phyloP scores from a whole-genome alignment of 2,113 vertebrate genomes.

The Jaculus jaculus region DNA sequence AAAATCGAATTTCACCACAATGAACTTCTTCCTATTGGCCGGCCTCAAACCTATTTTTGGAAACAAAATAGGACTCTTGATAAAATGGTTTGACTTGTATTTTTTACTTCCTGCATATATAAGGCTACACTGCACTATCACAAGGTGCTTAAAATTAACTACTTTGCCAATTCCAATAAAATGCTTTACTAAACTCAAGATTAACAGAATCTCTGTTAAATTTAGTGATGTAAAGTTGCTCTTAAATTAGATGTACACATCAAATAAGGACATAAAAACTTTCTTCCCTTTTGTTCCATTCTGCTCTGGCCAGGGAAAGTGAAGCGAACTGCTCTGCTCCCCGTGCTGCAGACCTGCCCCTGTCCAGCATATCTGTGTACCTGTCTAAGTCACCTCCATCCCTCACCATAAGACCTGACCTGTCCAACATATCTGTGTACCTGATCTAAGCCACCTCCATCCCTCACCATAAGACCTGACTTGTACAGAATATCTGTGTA shows the following conservation, averaged over 20 bases:
- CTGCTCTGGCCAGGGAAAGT: not conserved
- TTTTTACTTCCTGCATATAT: not conserved
- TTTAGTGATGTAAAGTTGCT: slow-evolving; percentile 19
- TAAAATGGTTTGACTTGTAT: not conserved
- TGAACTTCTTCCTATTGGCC: not conserved
- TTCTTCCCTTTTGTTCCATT: not conserved
- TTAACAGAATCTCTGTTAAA: slow-evolving; percentile 51
- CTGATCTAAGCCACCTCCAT: rapidly evolving
- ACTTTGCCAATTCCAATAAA: slow-evolving; percentile 62
- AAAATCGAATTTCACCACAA: not conserved
- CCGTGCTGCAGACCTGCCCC: not conserved
- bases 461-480: not conserved
- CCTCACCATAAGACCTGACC: not conserved
- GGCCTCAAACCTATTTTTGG: slow-evolving; percentile 29
- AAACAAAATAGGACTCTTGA: slow-evolving; percentile 48
- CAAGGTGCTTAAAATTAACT: slow-evolving; percentile 60
- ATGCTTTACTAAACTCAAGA: slow-evolving; percentile 32
- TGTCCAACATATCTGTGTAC: not conserved
- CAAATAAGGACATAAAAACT: not conserved
- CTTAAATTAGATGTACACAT: not conserved
- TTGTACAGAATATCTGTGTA: not conserved
- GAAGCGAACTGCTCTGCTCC: not conserved
- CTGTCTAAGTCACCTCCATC: not conserved
- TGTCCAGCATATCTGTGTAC: not conserved
- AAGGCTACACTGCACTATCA: slow-evolving; percentile 28